Conservation (phyloP, 2,113 vertebrate species). For the Spea bombifrons region DNA sequence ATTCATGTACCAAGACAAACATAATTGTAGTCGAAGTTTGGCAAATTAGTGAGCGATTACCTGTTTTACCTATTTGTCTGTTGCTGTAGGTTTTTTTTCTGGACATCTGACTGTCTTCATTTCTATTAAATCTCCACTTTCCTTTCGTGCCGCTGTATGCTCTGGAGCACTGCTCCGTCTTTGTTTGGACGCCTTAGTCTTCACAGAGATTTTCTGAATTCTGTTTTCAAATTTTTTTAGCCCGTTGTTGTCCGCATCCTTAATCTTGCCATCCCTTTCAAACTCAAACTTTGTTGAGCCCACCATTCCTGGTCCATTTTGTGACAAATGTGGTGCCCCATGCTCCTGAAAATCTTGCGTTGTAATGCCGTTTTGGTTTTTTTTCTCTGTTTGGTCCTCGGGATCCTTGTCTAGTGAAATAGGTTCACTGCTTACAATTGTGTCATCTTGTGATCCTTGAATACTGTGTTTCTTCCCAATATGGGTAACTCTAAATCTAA, state of each 20-base stretch:
- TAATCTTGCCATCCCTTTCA: neutral
- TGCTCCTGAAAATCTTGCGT: conserved; percentile 50
- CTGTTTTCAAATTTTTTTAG: neutral
- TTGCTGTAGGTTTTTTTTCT: conserved; percentile 35
- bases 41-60: neutral
- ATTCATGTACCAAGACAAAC: too few species aligned
- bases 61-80: conserved; percentile 47
- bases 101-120: conserved; percentile 40
- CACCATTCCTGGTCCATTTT: conserved; percentile 42
- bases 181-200: conserved; percentile 17
- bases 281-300: conserved; percentile 27
- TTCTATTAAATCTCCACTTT: conserved; percentile 51
- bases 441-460: conserved; percentile 64
- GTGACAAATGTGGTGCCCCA: conserved; percentile 50
- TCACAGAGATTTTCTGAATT: neutral
- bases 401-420: conserved; percentile 28
- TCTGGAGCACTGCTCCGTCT: conserved; percentile 44
- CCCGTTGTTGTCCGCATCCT: neutral
- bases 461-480: conserved; percentile 74
- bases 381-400: conserved; percentile 25
- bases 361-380: conserved; percentile 49
- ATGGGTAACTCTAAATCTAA: conserved; percentile 87
- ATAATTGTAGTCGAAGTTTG: too few species aligned
- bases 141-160: conserved; percentile 50
- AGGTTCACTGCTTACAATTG: conserved; percentile 54